Conservation (phyloP, 2,888 invertebrate species). For the Drosophila affinis region DNA sequence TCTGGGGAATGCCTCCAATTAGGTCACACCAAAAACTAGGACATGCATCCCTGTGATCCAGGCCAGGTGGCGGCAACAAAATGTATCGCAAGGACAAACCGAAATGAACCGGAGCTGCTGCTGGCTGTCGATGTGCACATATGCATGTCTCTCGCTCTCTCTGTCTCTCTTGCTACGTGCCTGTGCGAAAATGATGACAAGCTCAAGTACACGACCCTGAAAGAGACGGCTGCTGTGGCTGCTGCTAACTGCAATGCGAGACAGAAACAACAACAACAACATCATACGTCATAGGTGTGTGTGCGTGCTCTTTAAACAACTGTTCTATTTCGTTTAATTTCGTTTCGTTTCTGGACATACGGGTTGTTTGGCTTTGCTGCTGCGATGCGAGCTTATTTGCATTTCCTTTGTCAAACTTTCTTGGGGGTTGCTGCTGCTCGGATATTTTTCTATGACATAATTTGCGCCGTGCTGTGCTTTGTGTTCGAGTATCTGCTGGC, state of each 20-base stretch:
- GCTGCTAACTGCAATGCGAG: constrained; percentile 16
- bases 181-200: constrained; percentile 60
- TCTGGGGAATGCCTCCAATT: constrained; percentile 22
- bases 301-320: constrained; percentile 48
- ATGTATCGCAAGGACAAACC: constrained; percentile 62
- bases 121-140: constrained; percentile 1
- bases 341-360: constrained; percentile 3
- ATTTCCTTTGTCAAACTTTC: constrained; percentile 63
- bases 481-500: not conserved
- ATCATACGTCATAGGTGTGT: not conserved
- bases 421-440: constrained; percentile 12
- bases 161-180: constrained; percentile 51
- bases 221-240: constrained; percentile 18
- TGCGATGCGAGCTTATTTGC: constrained; percentile 60
- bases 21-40: constrained; percentile 56
- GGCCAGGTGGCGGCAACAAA: constrained; percentile 30
- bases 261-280: constrained; percentile 2
- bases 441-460: constrained; percentile 53
- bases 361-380: constrained; percentile 12
- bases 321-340: constrained; percentile 32
- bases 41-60: not conserved
- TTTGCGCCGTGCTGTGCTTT: constrained; percentile 12
- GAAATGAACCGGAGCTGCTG: constrained; percentile 16
- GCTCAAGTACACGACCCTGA: constrained; percentile 76
- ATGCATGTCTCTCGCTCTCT: constrained; percentile 2